Conservation (phyloP, 2,113 vertebrate species). For the Etheostoma spectabile region DNA sequence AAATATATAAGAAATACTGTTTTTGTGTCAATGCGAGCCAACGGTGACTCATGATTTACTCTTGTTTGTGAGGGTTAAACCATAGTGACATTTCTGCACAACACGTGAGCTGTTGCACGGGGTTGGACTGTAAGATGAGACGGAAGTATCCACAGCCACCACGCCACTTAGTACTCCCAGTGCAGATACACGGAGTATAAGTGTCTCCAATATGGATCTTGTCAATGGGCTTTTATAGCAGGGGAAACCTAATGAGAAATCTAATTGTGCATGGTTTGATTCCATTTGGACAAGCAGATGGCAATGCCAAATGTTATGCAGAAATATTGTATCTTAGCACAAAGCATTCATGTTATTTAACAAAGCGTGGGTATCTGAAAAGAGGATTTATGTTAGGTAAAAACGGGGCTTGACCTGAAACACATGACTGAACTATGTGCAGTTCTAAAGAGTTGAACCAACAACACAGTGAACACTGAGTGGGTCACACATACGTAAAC, state of each 20-base stretch:
- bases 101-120: background rate
- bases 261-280: slow-evolving; percentile 35
- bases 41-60: background rate
- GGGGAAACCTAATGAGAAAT: slow-evolving; percentile 22
- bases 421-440: background rate
- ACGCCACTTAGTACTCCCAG: slow-evolving; percentile 2
- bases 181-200: slow-evolving; percentile 1
- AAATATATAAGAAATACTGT: background rate
- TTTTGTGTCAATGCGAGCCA: background rate
- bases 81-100: slow-evolving; percentile 1
- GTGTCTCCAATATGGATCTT: slow-evolving; percentile 16
- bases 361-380: background rate
- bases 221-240: slow-evolving; percentile 26
- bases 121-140: background rate
- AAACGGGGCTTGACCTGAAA: background rate
- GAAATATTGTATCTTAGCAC: background rate
- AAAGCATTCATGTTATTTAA: background rate
- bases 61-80: slow-evolving; percentile 3
- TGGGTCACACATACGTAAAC: background rate
- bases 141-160: slow-evolving; percentile 3
- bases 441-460: background rate
- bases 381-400: background rate
- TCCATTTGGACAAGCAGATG: slow-evolving; percentile 42
- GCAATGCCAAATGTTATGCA: slow-evolving; percentile 29
- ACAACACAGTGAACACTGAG: background rate